These are phyloP conservation scores for Chironomus striatipennis DNA, from an alignment of 1,140 invertebrate species.

Conservation along the genomic window DNA sequence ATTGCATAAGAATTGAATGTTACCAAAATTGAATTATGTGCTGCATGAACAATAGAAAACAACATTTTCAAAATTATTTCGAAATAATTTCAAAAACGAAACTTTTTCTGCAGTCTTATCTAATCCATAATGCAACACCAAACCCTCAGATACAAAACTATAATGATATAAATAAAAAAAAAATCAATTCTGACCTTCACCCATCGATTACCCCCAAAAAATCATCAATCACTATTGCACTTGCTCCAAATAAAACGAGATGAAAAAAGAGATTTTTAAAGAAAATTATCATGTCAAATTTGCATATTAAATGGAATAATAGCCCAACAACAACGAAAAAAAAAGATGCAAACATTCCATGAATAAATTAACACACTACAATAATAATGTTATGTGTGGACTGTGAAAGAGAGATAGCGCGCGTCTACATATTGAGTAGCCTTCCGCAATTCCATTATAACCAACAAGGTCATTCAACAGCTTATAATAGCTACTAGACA, in stretches of 20 bases:
- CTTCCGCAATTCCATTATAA: constrained; percentile 19
- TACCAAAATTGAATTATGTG: too few relatives aligned
- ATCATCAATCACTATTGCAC: not conserved
- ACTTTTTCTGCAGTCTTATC: too few relatives aligned
- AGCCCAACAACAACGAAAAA: not conserved
- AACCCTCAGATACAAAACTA: too few relatives aligned
- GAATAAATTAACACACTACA: constrained; percentile 15
- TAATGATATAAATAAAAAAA: too few relatives aligned
- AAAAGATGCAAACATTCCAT: constrained; percentile 16
- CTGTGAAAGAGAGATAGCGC: not conserved
- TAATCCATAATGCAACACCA: too few relatives aligned
- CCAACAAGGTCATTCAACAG: constrained; percentile 18
- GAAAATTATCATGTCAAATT: not conserved
- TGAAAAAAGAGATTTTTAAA: not conserved
- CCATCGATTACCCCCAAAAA: not conserved
- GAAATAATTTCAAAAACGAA: too few relatives aligned
- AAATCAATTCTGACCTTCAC: too few relatives aligned
- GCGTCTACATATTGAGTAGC: constrained; percentile 9
- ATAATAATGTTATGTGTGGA: constrained; percentile 11
- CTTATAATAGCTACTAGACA: constrained; percentile 15
- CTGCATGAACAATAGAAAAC: too few relatives aligned
- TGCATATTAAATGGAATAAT: too few relatives aligned
- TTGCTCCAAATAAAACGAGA: not conserved
- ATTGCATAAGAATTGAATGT: too few relatives aligned
- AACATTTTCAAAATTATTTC: too few relatives aligned